phyloP scores from a whole-genome alignment of 2,797 vertebrate genomes.

The Clarias pachynema region DNA sequence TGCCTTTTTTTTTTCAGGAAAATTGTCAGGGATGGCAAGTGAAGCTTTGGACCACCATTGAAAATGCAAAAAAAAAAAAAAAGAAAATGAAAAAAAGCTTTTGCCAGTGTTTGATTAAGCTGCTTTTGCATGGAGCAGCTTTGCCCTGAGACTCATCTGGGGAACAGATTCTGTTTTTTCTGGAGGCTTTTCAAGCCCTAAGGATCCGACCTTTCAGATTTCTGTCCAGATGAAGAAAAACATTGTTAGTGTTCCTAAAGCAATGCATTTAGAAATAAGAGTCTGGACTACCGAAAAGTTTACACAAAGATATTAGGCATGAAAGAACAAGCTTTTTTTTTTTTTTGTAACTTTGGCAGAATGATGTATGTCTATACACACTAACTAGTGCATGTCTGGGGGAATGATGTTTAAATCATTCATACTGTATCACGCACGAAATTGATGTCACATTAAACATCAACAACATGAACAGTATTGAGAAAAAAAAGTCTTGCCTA shows the following conservation, averaged over 20 bases:
- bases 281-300: background rate
- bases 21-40: conserved; percentile 9
- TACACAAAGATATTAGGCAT: conserved; percentile 13
- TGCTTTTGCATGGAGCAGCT: conserved; percentile 35
- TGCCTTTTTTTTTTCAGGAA: conserved; percentile 36
- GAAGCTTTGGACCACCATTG: background rate
- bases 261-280: background rate
- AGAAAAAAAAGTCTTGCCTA: background rate
- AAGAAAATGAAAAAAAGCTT: background rate
- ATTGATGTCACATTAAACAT: background rate
- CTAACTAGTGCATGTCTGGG: background rate
- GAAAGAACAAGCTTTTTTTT: background rate
- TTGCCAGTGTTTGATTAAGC: conserved; percentile 23
- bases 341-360: background rate
- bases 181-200: conserved; percentile 42
- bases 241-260: conserved; percentile 35
- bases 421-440: background rate
- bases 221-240: conserved; percentile 48
- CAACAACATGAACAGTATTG: background rate
- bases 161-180: conserved; percentile 51
- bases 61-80: background rate
- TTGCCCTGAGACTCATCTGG: conserved; percentile 33
- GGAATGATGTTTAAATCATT: background rate
- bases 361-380: background rate
- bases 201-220: conserved; percentile 41